Evolutionary conservation across 2,888 invertebrate genomes (phyloP).

Genomic region (Drosophila anceps): DNA sequence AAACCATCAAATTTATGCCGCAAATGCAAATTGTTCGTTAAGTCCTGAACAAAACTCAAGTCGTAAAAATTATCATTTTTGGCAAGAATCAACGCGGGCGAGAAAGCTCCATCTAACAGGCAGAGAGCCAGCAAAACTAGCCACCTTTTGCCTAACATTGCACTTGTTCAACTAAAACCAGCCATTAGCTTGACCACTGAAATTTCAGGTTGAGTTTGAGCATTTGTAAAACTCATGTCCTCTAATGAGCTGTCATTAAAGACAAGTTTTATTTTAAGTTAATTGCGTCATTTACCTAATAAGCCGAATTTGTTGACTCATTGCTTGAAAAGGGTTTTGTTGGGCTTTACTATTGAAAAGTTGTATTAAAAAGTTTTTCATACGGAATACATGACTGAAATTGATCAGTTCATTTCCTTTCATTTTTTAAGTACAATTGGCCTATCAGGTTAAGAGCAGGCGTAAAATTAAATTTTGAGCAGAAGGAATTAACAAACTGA

Average conservation of each 20-base stretch:
- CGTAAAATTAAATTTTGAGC: neutral
- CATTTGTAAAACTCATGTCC: constrained; percentile 13
- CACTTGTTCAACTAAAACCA: constrained; percentile 13
- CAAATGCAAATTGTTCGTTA: constrained; percentile 13
- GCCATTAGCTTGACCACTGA: neutral
- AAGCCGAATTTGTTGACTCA: neutral
- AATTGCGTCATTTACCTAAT: neutral
- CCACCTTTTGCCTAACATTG: constrained; percentile 22
- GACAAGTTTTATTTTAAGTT: neutral
- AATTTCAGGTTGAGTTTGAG: neutral
- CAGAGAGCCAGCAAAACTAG: constrained; percentile 3
- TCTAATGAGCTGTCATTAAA: neutral
- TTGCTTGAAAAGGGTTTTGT: neutral
- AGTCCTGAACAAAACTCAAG: constrained; percentile 12
- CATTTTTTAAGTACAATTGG: neutral
- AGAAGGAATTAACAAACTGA: neutral
- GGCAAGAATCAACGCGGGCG: neutral
- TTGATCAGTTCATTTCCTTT: neutral
- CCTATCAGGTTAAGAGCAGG: neutral
- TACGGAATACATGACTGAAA: neutral
- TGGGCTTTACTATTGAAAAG: neutral
- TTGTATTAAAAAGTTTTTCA: too few relatives aligned
- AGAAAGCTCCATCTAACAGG: neutral
- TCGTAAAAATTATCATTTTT: constrained; percentile 11
- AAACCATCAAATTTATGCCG: constrained; percentile 29